Base-by-base conservation (phyloP, 2,888 invertebrate species). In the Dolomedes plantarius region DNA sequence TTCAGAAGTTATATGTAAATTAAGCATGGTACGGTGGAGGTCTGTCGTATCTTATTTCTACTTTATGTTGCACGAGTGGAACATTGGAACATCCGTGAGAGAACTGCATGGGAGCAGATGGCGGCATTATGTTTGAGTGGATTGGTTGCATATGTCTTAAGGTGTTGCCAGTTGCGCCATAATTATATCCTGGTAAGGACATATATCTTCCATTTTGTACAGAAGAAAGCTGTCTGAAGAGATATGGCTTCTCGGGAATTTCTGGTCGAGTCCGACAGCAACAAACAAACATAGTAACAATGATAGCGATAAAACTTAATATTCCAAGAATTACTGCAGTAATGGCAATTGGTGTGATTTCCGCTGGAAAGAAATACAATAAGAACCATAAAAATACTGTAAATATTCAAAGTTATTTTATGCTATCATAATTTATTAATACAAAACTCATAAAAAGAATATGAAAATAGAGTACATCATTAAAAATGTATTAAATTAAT, bases 11-110 rank as follows among this genome's bases (percentile, higher is more conserved):
- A n/a, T n/a, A n/a, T n/a, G 6, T 7, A 11, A 36, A 7, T 80
- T 64, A 80, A 6, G 72, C 65, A 65, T 36, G 50, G 46, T 81
- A 81, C 11, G 74, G 74, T 7, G 81, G 81, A 0, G 81, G 81
- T 39, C 62, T 74, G 6, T 81, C 81, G 13, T 81, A 81, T 50
- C 72, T 73, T 28, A 72, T 50, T 73, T 80, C 80, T 19, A 80
- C 50, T 65, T 72, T 80, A 50, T 80, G 80, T 27, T 72, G 72
- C 31, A 80, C n/a, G 27, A 65, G 41, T 32, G 80, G 80, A 67
- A 78, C 19, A 65, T 65, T 23, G n/a, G 67, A 0, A 50, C 29
- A 78, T 2, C 32, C 19, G 9, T 31, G 32, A 32, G 1, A 6
- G 36, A 27, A 32, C n/a, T 16, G 31, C 50, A 32, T 67, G 1